phyloP scores from a whole-genome alignment of 2,888 invertebrate species.

The Folsomia manolachei region DNA sequence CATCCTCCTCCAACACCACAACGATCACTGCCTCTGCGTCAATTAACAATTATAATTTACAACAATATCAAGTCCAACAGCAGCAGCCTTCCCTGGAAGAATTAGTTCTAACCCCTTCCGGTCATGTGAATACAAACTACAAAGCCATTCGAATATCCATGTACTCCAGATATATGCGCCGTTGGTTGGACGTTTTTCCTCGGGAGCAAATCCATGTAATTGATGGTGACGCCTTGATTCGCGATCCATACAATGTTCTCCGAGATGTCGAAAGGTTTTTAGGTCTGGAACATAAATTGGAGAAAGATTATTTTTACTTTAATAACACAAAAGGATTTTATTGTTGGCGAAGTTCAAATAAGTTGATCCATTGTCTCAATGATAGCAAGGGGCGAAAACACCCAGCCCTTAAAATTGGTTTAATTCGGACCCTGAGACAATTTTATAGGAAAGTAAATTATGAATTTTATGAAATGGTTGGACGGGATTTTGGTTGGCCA shows the following conservation, averaged over 20 bases:
- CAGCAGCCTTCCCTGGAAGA: conserved; percentile 62
- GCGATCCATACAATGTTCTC: conserved; percentile 75
- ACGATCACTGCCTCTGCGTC: conserved; percentile 2
- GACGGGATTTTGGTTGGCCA: conserved; percentile 90
- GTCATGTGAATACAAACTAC: conserved; percentile 78
- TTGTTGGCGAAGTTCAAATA: conserved; percentile 59
- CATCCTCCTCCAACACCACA: conserved; percentile 48
- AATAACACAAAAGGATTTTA: conserved; percentile 96
- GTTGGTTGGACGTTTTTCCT: conserved; percentile 90
- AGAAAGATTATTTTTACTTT: conserved; percentile 88
- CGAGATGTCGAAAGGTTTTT: conserved; percentile 83
- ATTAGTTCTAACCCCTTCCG: conserved; percentile 74
- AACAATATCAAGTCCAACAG: not conserved
- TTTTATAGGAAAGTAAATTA: conserved; percentile 90
- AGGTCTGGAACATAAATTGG: conserved; percentile 67
- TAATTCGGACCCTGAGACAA: conserved; percentile 73
- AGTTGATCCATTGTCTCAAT: conserved; percentile 68
- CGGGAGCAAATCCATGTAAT: conserved; percentile 89
- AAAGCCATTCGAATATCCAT: conserved; percentile 82
- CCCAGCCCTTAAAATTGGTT: conserved; percentile 76
- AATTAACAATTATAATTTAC: no score
- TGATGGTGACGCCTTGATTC: conserved; percentile 58
- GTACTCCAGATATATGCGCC: conserved; percentile 84
- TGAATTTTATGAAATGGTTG: conserved; percentile 86
- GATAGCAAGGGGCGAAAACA: conserved; percentile 70